Conservation (phyloP, 64 coral and sea anemone genomes). For the Pocillopora verrucosa region DNA sequence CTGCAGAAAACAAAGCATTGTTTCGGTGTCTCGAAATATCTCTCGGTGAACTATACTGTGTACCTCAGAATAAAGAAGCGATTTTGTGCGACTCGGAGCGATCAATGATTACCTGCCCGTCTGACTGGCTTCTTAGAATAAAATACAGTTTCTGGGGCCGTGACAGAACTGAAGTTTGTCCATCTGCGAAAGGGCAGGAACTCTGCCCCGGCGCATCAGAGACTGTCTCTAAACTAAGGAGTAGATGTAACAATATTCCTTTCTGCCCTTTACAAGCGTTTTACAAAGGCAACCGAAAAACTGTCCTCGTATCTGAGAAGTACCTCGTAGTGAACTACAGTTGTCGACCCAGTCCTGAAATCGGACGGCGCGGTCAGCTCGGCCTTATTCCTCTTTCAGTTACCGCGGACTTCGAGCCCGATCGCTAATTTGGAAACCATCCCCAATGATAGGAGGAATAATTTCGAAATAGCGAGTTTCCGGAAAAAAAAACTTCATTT, state of each 20-base stretch:
- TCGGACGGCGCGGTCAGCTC: slow-evolving; percentile 76
- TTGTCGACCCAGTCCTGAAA: slow-evolving; percentile 63
- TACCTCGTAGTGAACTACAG: slow-evolving; percentile 81
- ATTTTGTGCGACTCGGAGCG: slow-evolving; percentile 81
- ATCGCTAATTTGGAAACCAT: slow-evolving; percentile 49
- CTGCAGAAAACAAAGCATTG: slow-evolving; percentile 84
- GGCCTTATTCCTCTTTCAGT: slow-evolving; percentile 82
- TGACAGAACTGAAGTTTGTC: slow-evolving; percentile 58
- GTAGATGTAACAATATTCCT: slow-evolving; percentile 78
- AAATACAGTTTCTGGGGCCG: slow-evolving; percentile 90
- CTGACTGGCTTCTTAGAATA: slow-evolving; percentile 83
- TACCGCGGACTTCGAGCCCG: slow-evolving; percentile 50
- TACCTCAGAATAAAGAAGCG: slow-evolving; percentile 65
- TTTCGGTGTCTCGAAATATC: slow-evolving; percentile 83
- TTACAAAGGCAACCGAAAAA: too few relatives aligned
- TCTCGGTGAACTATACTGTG: slow-evolving; percentile 89
- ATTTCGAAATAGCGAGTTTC: neutral
- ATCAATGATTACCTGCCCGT: slow-evolving; percentile 69
- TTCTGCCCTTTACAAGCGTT: slow-evolving; percentile 66
- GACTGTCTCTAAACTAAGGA: slow-evolving; percentile 79
- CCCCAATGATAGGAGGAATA: neutral
- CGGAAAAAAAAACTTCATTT: neutral
- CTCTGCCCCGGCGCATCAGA: slow-evolving; percentile 82
- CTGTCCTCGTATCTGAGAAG: slow-evolving; percentile 73
- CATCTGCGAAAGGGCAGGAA: slow-evolving; percentile 49